Base-by-base conservation (phyloP, 2,888 invertebrate species). In the Andrena bucephala region DNA sequence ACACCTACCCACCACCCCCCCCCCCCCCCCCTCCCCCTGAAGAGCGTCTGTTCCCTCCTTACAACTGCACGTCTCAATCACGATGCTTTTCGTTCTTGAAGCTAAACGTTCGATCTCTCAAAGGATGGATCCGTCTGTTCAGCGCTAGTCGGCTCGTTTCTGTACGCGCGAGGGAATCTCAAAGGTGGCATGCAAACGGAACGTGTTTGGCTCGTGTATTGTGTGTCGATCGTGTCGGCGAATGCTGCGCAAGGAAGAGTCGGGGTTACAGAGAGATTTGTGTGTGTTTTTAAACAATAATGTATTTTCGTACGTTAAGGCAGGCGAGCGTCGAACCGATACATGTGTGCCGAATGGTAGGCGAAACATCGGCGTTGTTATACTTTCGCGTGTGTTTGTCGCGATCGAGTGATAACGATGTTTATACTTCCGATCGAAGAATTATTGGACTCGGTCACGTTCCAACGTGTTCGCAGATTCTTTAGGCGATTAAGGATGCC, bases 251-350 rank as follows among this genome's bases (percentile, higher is more conserved):
- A 78, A 83, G 83, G 77, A 81, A 73, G 62, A 83, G 54, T 50
- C 62, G 65, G 77, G 83, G 77, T 85, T 83, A 87, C 68, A 87
- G 83, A 88, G 81, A 86, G 73, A 69, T 87, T 62, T 81, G 62
- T 70, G 83, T 88, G 85, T 85, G 80, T 86, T 88, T 85, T 81
- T 66, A 86, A 86, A 88, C 72, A 88, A 65, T 77, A 80, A 85
- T 88, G 88, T 88, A 88, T 88, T 88, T 88, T 67, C 59, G 85
- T 78, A 88, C 78, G 81, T 77, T 62, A 82, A 85, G 73, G 76
- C 77, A 79, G 78, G 71, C 67, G 68, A 63, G 50, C 59, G 78
- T 86, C 77, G 73, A 77, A 83, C 76, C 72, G 78, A 81, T 87
- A 87, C 84, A 87, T 77, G 69, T 81, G 48, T 71, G 54, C 76